Percentiles rank a stretch among this genome's conserved stretches.
phyloP scores from a whole-genome alignment of 2,888 invertebrate genomes.

The Cataglyphis albicans region DNA sequence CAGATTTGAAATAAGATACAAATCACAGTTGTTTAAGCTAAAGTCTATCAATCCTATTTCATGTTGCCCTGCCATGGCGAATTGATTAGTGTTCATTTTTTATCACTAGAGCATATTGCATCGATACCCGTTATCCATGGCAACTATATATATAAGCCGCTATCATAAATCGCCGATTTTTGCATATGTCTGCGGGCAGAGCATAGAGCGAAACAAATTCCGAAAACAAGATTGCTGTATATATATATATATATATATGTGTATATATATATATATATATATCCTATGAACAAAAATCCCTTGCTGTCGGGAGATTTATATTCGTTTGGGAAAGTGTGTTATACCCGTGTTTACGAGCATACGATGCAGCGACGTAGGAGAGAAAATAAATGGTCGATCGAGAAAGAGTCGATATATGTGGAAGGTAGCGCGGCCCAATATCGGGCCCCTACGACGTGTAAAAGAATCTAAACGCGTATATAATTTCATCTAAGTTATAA shows the following conservation, averaged over 20 bases:
- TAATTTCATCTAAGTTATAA: conserved; percentile 9
- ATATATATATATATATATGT: conserved; percentile 18
- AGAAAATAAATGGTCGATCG: conserved; percentile 44
- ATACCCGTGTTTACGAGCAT: conserved; percentile 50
- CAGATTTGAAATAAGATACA: neutral
- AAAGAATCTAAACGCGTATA: conserved; percentile 2
- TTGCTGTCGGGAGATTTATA: conserved; percentile 49
- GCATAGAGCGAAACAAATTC: conserved; percentile 50
- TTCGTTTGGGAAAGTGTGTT: conserved; percentile 56
- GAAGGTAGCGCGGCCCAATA: neutral
- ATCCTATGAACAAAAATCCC: conserved; percentile 52
- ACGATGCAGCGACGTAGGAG: conserved; percentile 31
- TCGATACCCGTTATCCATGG: neutral
- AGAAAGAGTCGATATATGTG: conserved; percentile 40
- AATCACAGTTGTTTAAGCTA: neutral
- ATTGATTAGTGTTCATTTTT: conserved; percentile 40
- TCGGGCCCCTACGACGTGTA: neutral
- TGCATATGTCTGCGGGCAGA: conserved; percentile 39
- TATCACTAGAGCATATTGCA: conserved; percentile 13
- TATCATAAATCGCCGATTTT: conserved; percentile 44
- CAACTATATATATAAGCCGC: conserved; percentile 9
- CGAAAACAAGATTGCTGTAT: conserved; percentile 50
- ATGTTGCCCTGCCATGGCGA: neutral
- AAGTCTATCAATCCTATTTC: neutral
- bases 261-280: too few species aligned